Conservation (phyloP, 1,140 invertebrate species). For the Microplitis demolitor region DNA sequence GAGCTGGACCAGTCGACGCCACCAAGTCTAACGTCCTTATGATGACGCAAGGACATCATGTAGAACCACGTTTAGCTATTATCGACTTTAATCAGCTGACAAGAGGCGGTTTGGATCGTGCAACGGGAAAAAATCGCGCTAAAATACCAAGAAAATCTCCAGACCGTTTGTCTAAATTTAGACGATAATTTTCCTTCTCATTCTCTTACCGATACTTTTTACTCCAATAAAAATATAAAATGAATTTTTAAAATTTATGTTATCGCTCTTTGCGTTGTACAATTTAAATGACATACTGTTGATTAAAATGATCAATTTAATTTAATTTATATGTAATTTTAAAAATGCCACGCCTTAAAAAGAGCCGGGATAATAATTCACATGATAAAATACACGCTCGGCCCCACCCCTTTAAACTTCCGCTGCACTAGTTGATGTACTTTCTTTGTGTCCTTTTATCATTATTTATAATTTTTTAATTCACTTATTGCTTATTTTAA, state of each 20-base stretch:
- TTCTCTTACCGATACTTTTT: too few relatives aligned
- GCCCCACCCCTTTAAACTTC: slow-evolving; percentile 26
- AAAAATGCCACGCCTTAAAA: slow-evolving; percentile 19
- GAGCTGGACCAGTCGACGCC: slow-evolving; percentile 41
- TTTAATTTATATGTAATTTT: not conserved
- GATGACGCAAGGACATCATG: slow-evolving; percentile 6
- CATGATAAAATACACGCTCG: slow-evolving; percentile 5
- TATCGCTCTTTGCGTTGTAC: too few relatives aligned
- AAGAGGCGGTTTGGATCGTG: slow-evolving; percentile 63
- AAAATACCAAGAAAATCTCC: slow-evolving; percentile 34
- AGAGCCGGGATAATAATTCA: slow-evolving; percentile 8
- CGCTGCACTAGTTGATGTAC: slow-evolving; percentile 14
- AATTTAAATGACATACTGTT: too few relatives aligned
- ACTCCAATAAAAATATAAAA: too few relatives aligned
- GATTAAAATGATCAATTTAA: not conserved
- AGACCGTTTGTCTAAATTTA: slow-evolving; percentile 9
- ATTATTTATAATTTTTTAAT: not conserved
- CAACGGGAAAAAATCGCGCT: slow-evolving; percentile 43
- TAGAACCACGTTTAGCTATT: slow-evolving; percentile 69
- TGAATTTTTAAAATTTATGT: too few relatives aligned
- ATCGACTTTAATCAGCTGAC: slow-evolving; percentile 76
- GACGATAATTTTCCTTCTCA: not conserved
- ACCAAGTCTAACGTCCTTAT: not conserved
- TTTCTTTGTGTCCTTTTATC: not conserved
- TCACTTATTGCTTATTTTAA: not conserved